Conservation (phyloP, 2,797 vertebrate genomes). For the Yasuhikotakia modesta region DNA sequence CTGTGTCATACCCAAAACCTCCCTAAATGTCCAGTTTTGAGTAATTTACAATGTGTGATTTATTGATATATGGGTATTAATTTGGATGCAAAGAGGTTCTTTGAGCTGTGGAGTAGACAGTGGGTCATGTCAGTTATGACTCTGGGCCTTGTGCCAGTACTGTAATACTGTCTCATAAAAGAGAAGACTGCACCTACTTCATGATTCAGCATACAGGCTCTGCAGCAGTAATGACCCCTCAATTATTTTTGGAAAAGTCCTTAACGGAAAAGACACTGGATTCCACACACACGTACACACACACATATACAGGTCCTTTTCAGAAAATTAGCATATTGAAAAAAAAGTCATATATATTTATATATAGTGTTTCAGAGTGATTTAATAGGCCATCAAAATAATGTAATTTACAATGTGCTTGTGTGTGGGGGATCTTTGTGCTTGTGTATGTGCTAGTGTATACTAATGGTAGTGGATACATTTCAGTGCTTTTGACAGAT, state of each 20-base stretch:
- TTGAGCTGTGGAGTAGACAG: neutral
- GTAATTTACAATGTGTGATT: neutral
- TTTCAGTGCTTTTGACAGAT: constrained; percentile 24
- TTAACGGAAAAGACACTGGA: constrained; percentile 5
- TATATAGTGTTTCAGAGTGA: no score
- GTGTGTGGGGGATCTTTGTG: neutral
- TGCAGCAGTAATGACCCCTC: constrained; percentile 22
- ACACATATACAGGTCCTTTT: no score
- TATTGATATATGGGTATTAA: constrained; percentile 10
- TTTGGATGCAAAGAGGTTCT: constrained; percentile 15
- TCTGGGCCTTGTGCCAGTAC: constrained; percentile 17
- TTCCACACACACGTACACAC: no score
- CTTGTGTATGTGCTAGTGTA: neutral
- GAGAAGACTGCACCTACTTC: constrained; percentile 11
- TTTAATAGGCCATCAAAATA: neutral
- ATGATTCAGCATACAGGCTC: constrained; percentile 26
- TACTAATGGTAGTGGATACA: neutral
- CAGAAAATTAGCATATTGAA: no score
- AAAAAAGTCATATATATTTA: no score
- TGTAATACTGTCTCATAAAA: constrained; percentile 30
- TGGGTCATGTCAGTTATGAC: constrained; percentile 36
- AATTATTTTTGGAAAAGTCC: constrained; percentile 22
- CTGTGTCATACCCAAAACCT: neutral
- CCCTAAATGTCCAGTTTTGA: neutral
- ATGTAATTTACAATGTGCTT: neutral